Evolutionary conservation across 2,113 vertebrate genomes (phyloP), one percentile per base, ranked within the genome.

Genomic region (Chunga burmeisteri): DNA sequence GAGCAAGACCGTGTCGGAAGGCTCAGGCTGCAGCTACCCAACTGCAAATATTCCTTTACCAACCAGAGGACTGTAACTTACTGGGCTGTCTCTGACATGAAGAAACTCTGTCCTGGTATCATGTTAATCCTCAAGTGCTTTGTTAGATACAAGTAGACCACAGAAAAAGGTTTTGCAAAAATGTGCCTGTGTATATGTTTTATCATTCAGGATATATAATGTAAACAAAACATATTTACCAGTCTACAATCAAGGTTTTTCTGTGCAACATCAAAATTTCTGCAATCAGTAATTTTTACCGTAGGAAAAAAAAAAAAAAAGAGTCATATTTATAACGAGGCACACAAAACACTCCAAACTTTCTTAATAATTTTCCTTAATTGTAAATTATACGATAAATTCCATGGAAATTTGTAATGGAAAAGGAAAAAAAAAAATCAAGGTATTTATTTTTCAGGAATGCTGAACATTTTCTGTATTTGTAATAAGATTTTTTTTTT

Each of bases 1-100:
- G 1, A 77, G 49, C 44, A 59, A 63, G 44, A 61, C 26, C 1
- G 0, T 73, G 25, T 32, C 2, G 0, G 36, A 79, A 74, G 34
- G 79, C 5, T 90, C 17, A 44, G 49, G 53, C 58, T 87, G 53
- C 44, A 92, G 67, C 26, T 49, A 26, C 25, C 20, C 20, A 67
- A 67, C 58, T 67, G 52, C 42, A 81, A 63, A 71, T 20, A 11
- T 66, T 85, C 55, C 74, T 52, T 34, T 40, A 80, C 16, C 16
- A 77, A 22, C 13, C 26, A 67, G 27, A 44, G 15, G 34, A 66
- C 29, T 38, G 44, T 47, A 78, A 55, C 85, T 30, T 53, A 82
- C 30, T 40, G 26, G 21, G 50, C 21, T 80, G 44, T 52, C 44
- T 52, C 87, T 49, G 32, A 26, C 40, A 86, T 25, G 68, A 56